Percentiles rank a stretch among this genome's conserved stretches.
phyloP scores from a whole-genome alignment of 2,888 invertebrate genomes.

The Spatulosminthurus flaviceps region DNA sequence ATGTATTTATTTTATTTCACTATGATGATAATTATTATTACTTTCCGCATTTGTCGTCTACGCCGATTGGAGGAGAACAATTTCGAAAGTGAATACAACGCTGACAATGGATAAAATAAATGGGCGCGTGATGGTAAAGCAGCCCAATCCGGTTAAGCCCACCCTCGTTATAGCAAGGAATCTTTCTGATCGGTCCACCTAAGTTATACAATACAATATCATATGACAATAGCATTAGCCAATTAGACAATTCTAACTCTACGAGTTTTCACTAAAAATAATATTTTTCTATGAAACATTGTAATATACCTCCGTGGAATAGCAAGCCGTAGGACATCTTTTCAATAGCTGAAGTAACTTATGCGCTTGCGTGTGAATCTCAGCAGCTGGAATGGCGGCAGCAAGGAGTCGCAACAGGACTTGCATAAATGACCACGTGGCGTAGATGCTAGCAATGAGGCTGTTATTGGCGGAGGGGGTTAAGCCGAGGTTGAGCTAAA shows the following conservation, averaged over 20 bases:
- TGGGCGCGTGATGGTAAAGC: slow-evolving; percentile 54
- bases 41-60: too few relatives aligned
- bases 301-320: slow-evolving; percentile 48
- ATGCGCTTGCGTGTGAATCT: slow-evolving; percentile 53
- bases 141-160: slow-evolving; percentile 51
- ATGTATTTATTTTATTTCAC: too few relatives aligned
- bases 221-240: too few relatives aligned
- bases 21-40: too few relatives aligned
- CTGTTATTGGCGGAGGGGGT: slow-evolving; percentile 49
- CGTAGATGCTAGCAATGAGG: slow-evolving; percentile 47
- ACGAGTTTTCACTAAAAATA: background rate
- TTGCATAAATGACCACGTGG: slow-evolving; percentile 59
- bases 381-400: slow-evolving; percentile 51
- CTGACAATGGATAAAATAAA: slow-evolving; percentile 51
- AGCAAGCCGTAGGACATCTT: slow-evolving; percentile 50
- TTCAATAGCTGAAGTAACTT: slow-evolving; percentile 49
- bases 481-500: slow-evolving; percentile 52
- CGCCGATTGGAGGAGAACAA: slow-evolving; percentile 48
- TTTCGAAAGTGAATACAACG: slow-evolving; percentile 53
- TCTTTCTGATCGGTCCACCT: slow-evolving; percentile 53
- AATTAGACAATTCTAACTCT: too few relatives aligned
- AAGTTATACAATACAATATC: background rate
- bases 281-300: background rate
- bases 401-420: slow-evolving; percentile 49
- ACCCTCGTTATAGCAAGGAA: slow-evolving; percentile 51